Evolutionary conservation across 2,113 vertebrate genomes (phyloP).

Genomic region (Amia ocellicauda): DNA sequence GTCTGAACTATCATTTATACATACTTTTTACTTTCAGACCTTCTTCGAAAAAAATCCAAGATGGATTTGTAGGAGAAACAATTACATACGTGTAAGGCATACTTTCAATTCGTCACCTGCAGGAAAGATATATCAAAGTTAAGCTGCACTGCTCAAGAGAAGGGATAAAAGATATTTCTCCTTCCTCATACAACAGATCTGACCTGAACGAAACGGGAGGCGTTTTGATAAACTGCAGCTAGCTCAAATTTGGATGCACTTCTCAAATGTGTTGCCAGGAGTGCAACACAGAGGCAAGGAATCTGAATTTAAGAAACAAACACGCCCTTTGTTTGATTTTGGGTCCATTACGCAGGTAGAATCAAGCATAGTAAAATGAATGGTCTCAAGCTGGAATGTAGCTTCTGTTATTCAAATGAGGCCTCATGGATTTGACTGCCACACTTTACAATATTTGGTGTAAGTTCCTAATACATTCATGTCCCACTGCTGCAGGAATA

Average conservation of each 20-base stretch:
- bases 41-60: too few relatives aligned
- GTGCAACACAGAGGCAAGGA: slow-evolving; percentile 41
- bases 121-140: too few relatives aligned
- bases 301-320: slow-evolving; percentile 35
- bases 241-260: slow-evolving; percentile 40
- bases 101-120: too few relatives aligned
- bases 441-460: not conserved
- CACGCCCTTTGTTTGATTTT: slow-evolving; percentile 23
- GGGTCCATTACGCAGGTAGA: slow-evolving; percentile 23
- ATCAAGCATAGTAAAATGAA: slow-evolving; percentile 21
- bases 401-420: slow-evolving; percentile 14
- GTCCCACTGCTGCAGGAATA: too few relatives aligned
- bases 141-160: too few relatives aligned
- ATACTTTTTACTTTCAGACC: not conserved
- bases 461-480: not conserved
- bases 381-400: slow-evolving; percentile 36
- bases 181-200: slow-evolving; percentile 47
- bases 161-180: too few relatives aligned
- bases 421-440: not conserved
- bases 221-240: slow-evolving; percentile 11
- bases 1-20: not conserved
- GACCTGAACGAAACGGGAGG: slow-evolving; percentile 39
- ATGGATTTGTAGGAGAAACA: too few relatives aligned
- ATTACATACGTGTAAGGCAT: too few relatives aligned
- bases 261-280: slow-evolving; percentile 45